Evolutionary conservation across 1,140 invertebrate genomes (phyloP), one percentile per base, ranked within the genome.

Genomic region (Caerostris darwini): DNA sequence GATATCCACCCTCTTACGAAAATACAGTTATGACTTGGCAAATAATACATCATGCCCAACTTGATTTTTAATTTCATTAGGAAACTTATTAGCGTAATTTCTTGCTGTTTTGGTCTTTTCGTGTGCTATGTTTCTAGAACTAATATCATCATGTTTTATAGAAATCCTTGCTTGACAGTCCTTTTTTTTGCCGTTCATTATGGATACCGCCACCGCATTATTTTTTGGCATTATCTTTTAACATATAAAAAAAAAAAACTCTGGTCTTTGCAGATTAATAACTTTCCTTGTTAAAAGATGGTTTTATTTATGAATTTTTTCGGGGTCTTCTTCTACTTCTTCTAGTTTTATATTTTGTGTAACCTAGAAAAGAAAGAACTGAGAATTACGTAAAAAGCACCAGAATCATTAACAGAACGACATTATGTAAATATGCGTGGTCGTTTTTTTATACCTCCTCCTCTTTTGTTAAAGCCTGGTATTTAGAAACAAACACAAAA

Each of bases 401-500:
- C 17, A 8, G 81, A 57, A 92, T 92, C 81, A 92, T 85, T 92
- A 92, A 92, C 82, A 85, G 69, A 92, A 34, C 57, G 90, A 64
- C 90, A 85, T 92, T 92, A 92, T 92, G 90, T 83, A 92, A 92
- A 92, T 92, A 85, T 92, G 90, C 82, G 71, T 54, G 53, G 56
- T 67, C 59, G 56, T 59, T 92, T 92, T 92, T 92, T 92, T 92
- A 85, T 85, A 58, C 61, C 7, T 85, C 14, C 17, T 8, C 50
- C 71, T 57, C 57, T 81, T 92, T 61, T 92, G 81, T 67, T 92
- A 86, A 67, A 85, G 59, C 56, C 6, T 83, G 81, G 82, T 92
- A 57, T 92, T 92, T 92, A 85, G 61, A 88, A 88, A 64, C 19
- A 88, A 88, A 88, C 53, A 88, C 12, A 53, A 77, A 77, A 71